These are phyloP conservation scores for Trichopoda pennipes DNA, from an alignment of 2,888 invertebrate species.

Conservation along the genomic window DNA sequence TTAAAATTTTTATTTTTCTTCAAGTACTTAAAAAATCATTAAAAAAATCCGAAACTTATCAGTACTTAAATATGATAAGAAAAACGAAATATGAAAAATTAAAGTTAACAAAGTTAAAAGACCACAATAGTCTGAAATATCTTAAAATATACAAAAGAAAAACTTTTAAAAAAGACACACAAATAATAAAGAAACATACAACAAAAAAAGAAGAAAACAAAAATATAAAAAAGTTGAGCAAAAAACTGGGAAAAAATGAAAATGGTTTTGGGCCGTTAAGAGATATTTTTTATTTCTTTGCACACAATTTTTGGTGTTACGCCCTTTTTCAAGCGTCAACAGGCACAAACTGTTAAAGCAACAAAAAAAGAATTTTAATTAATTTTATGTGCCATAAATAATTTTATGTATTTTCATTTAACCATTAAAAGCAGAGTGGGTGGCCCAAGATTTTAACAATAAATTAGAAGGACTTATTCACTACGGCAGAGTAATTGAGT, in stretches of 20 bases:
- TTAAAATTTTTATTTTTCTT: not conserved
- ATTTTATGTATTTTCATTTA: not conserved
- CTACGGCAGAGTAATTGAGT: too few species aligned
- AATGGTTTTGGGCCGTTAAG: too few species aligned
- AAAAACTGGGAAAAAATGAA: too few species aligned
- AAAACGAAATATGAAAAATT: conserved; percentile 39
- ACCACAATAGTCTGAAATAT: not conserved
- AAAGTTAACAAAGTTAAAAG: conserved; percentile 21
- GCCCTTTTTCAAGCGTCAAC: conserved; percentile 7
- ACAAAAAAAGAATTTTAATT: conserved; percentile 23
- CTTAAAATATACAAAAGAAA: not conserved
- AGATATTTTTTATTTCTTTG: conserved; percentile 9
- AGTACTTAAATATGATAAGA: conserved; percentile 33
- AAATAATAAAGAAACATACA: not conserved
- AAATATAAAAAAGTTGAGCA: not conserved
- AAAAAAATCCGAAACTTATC: conserved; percentile 49
- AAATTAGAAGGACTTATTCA: too few species aligned
- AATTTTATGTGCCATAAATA: conserved; percentile 16
- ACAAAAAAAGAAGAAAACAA: not conserved
- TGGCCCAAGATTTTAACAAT: too few species aligned
- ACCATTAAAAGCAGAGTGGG: too few species aligned
- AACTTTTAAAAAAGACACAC: not conserved
- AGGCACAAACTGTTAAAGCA: conserved; percentile 42
- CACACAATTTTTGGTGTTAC: conserved; percentile 30
- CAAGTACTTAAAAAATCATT: conserved; percentile 53